Evolutionary conservation across 64 coral and sea anemone species (phyloP).

Genomic region (Porites australiensis): DNA sequence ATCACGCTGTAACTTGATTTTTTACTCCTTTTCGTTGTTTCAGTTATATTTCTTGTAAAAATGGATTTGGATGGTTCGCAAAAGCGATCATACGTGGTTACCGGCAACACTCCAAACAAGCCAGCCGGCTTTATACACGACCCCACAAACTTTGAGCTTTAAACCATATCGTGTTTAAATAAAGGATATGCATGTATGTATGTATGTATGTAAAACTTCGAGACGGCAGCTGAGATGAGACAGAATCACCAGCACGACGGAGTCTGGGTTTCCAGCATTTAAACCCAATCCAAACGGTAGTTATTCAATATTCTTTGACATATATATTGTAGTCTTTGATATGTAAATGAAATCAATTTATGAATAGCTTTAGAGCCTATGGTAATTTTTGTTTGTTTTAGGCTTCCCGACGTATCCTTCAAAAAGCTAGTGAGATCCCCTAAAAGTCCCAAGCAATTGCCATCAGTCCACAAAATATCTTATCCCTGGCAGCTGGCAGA

Average conservation of each 20-base stretch:
- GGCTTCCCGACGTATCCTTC: neutral
- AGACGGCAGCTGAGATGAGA: neutral
- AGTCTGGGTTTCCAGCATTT: neutral
- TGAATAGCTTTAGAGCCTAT: neutral
- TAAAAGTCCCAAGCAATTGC: neutral
- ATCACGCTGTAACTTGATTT: neutral
- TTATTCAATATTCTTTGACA: neutral
- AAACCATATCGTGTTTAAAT: no score
- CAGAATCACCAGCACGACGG: neutral
- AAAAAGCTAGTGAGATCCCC: neutral
- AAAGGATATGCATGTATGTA: no score
- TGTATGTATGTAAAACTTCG: neutral
- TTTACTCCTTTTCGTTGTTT: neutral
- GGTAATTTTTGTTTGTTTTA: neutral
- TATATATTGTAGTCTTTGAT: neutral
- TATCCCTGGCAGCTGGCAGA: slow-evolving; percentile 10
- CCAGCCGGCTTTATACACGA: no score
- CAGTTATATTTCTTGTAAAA: neutral
- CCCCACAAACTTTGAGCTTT: no score
- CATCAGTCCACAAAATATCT: neutral
- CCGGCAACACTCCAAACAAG: neutral
- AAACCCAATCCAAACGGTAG: neutral
- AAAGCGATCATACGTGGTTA: neutral
- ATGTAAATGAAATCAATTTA: no score
- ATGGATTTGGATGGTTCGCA: neutral